phyloP scores from a whole-genome alignment of 64 coral and sea anemone genomes.

The Hydrozoanthus tunicans region DNA sequence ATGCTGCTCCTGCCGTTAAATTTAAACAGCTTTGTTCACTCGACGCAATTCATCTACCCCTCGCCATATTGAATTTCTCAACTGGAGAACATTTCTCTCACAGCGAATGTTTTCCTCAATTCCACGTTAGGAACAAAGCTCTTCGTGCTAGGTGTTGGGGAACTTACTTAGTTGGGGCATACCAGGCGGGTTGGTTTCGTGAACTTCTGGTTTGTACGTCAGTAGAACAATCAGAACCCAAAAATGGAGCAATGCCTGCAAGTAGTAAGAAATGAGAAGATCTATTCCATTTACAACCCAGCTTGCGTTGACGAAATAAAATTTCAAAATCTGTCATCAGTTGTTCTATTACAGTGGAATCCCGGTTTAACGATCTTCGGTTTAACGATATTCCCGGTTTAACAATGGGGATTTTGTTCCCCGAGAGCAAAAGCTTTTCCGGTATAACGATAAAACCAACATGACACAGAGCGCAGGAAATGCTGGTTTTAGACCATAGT shows the following conservation, averaged over 20 bases:
- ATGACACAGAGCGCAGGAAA: too few relatives aligned
- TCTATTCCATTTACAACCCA: neutral
- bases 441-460: too few relatives aligned
- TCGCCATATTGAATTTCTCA: neutral
- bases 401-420: too few relatives aligned
- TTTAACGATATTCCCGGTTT: too few relatives aligned
- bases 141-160: constrained; percentile 16
- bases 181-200: constrained; percentile 61
- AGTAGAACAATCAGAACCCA: constrained; percentile 96
- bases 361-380: too few relatives aligned
- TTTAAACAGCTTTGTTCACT: neutral
- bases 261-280: constrained; percentile 22
- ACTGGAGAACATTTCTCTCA: neutral
- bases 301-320: too few relatives aligned
- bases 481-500: too few relatives aligned
- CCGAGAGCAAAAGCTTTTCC: too few relatives aligned
- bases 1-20: too few relatives aligned
- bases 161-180: constrained; percentile 68
- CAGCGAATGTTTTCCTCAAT: neutral
- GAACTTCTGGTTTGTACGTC: constrained; percentile 98
- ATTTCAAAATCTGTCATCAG: too few relatives aligned
- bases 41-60: neutral
- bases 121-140: neutral
- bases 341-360: too few relatives aligned
- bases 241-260: constrained; percentile 87